phyloP scores from a whole-genome alignment of 2,888 invertebrate genomes.

The Chorisops tibialis region DNA sequence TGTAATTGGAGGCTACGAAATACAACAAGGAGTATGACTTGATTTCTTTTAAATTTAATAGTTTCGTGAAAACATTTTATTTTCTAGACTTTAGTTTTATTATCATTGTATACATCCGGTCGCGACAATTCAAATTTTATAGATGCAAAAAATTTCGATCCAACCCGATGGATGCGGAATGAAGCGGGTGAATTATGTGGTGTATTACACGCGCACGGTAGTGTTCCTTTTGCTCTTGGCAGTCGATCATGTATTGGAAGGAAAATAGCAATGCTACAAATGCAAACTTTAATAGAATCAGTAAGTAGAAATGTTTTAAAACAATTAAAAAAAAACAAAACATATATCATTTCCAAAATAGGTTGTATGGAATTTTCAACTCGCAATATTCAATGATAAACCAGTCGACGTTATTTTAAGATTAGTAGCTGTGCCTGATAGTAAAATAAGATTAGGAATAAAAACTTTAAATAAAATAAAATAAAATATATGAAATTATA shows the following conservation, averaged over 20 bases:
- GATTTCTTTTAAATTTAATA: background rate
- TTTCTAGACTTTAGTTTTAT: constrained; percentile 73
- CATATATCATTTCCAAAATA: no score
- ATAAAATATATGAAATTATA: background rate
- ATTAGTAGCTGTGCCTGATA: constrained; percentile 59
- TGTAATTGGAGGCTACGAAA: constrained; percentile 63
- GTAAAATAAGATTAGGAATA: constrained; percentile 27
- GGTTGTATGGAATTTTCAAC: constrained; percentile 54
- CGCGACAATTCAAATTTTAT: constrained; percentile 68
- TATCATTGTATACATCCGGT: constrained; percentile 83
- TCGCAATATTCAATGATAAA: constrained; percentile 55
- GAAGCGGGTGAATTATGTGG: constrained; percentile 49
- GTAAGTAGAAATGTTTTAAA: constrained; percentile 50
- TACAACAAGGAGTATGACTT: constrained; percentile 70
- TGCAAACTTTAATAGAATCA: constrained; percentile 64
- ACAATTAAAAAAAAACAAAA: no score
- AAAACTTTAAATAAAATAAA: constrained; percentile 1
- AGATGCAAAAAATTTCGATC: constrained; percentile 64
- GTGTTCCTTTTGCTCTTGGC: constrained; percentile 80
- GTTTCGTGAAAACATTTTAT: background rate
- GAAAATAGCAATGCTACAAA: constrained; percentile 74
- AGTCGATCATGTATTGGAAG: constrained; percentile 79
- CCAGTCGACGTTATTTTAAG: constrained; percentile 58
- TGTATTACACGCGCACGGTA: constrained; percentile 62
- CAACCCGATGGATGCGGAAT: constrained; percentile 72